A percentile compares a stretch with the other conserved stretches of the same genome.
These are phyloP conservation scores for Marmota monax DNA, from an alignment of 2,113 vertebrate genomes.

Conservation along the genomic window DNA sequence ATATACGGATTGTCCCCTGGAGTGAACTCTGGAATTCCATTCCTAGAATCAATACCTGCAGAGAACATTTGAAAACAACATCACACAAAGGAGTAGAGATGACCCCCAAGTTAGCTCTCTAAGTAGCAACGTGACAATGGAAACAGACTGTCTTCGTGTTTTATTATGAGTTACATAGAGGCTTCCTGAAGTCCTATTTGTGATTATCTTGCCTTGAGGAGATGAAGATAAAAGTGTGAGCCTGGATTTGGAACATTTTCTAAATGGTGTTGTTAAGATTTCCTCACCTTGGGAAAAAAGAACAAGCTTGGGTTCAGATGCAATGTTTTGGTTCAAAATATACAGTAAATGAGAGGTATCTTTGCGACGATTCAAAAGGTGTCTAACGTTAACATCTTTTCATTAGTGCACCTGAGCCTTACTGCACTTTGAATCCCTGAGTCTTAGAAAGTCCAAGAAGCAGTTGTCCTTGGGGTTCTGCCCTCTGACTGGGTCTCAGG, in stretches of 20 bases:
- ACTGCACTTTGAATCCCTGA: background rate
- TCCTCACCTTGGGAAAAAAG: background rate
- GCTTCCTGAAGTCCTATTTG: background rate
- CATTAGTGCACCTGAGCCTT: background rate
- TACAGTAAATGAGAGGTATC: background rate
- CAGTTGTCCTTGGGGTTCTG: background rate
- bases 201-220: background rate
- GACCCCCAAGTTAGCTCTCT: background rate
- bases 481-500: background rate
- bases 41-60: conserved; percentile 77
- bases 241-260: background rate
- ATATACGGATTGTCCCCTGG: conserved; percentile 80
- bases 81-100: background rate
- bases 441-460: background rate
- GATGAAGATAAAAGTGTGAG: background rate
- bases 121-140: background rate
- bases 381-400: background rate
- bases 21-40: conserved; percentile 76
- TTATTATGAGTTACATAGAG: background rate
- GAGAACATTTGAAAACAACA: conserved; percentile 32
- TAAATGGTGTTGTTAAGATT: background rate
- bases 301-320: background rate
- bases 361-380: background rate
- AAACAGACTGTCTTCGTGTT: background rate
- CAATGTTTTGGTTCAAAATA: background rate